These are phyloP conservation scores for Pitangus sulphuratus DNA, from an alignment of 2,797 vertebrate genomes.

Conservation along the genomic window DNA sequence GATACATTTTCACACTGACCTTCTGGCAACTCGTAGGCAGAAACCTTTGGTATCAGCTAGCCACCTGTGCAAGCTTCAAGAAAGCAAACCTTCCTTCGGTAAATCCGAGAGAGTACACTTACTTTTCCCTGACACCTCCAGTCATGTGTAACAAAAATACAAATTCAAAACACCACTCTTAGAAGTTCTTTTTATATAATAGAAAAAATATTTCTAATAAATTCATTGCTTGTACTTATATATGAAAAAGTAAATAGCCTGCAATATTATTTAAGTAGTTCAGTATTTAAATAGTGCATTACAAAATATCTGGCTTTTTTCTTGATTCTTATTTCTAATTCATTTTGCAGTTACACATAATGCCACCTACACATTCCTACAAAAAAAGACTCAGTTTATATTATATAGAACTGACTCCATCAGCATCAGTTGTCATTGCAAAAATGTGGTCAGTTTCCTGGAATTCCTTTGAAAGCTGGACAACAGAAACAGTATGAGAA, in stretches of 20 bases:
- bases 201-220: background rate
- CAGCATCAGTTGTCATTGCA: background rate
- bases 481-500: background rate
- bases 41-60: constrained; percentile 30
- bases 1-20: background rate
- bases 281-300: background rate
- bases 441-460: background rate
- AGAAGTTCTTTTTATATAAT: background rate
- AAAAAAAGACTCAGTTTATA: background rate
- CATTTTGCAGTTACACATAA: background rate
- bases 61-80: background rate
- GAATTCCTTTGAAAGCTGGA: background rate
- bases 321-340: background rate
- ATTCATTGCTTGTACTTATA: background rate
- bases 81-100: constrained; percentile 7
- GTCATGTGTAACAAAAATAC: background rate
- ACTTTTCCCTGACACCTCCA: background rate
- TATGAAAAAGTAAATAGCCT: background rate
- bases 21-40: constrained; percentile 33
- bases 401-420: background rate
- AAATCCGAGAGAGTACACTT: background rate
- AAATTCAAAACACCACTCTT: background rate
- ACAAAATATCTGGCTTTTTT: background rate
- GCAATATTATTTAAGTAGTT: background rate
- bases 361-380: background rate